Evolutionary conservation across 1,140 invertebrate genomes (phyloP), one percentile per base, ranked within the genome.

Genomic region (Bombus pascuorum): DNA sequence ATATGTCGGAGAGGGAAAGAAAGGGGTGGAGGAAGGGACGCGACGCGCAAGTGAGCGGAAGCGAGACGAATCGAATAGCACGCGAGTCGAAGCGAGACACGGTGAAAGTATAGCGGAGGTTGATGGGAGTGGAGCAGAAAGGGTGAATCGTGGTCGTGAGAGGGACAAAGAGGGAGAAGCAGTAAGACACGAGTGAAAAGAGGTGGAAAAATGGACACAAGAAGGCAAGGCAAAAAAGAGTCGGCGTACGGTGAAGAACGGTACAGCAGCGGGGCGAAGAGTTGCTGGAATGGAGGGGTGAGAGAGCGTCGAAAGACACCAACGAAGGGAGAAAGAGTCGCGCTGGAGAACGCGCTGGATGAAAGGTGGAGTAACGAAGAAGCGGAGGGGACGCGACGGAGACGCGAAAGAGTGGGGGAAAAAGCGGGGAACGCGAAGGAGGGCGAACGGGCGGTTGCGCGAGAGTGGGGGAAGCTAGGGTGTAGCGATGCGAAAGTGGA

Each of bases 291-390:
- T 13, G 71, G 42, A 32, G 71, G 59, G 66, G 32, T 9, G 15
- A 32, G 39, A 15, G 37, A 81, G 15, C 18, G 68, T 42, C 18
- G 71, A 28, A 75, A 74, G 71, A 82, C 37, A 73, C n/a, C n/a
- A 44, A n/a, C 15, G 28, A 70, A 70, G 62, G n/a, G 53, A 76
- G 70, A 81, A 66, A 85, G 68, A 77, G 62, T 76, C 39, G 70
- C 18, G 74, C 2, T 75, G 65, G 57, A 72, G 81, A 78, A 53
- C 68, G 32, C 53, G 42, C 22, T 47, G 71, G 74, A 32, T 18
- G 34, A 34, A 70, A 85, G 72, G 39, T 42, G 39, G 83, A 68
- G 62, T 34, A 62, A 71, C 59, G 34, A 37, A 13, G 37, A 39
- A 37, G 39, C 12, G 13, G 28, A 42, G 34, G 42, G 77, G 57